These are phyloP conservation scores for Andrena chrysosceles DNA, from an alignment of 2,888 invertebrate species.

Conservation along the genomic window DNA sequence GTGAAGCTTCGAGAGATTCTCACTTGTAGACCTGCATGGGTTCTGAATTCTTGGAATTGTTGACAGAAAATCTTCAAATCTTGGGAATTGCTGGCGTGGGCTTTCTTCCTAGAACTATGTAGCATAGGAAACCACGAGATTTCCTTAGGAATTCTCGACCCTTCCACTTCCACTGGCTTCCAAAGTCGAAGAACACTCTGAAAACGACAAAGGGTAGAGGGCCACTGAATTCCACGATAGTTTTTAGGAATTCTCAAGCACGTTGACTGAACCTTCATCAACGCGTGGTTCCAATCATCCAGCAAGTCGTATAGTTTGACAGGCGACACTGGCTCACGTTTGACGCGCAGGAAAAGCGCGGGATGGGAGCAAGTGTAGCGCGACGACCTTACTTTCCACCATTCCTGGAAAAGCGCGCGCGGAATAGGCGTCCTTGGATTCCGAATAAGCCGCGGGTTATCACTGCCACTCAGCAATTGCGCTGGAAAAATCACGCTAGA, in stretches of 20 bases:
- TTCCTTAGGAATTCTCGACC: background rate
- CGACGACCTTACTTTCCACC: conserved; percentile 63
- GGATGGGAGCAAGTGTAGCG: conserved; percentile 26
- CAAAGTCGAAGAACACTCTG: too few species aligned
- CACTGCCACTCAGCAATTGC: background rate
- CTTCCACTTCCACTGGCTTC: background rate
- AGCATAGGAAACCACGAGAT: background rate
- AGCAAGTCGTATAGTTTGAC: conserved; percentile 4
- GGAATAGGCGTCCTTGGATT: conserved; percentile 37
- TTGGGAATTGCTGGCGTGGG: background rate
- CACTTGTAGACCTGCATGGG: background rate
- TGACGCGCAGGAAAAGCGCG: background rate
- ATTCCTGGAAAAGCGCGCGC: conserved; percentile 57
- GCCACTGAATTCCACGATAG: too few species aligned
- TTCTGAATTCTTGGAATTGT: background rate
- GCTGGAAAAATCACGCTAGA: conserved; percentile 5
- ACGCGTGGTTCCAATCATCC: background rate
- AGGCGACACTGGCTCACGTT: background rate
- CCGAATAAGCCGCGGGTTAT: conserved; percentile 25
- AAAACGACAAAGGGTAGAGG: too few species aligned
- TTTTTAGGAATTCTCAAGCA: too few species aligned
- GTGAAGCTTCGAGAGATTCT: background rate
- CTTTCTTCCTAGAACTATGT: background rate
- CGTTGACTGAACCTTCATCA: too few species aligned
- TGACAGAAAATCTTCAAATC: background rate